These are phyloP conservation scores for Mionectes macconnelli DNA, from an alignment of 2,113 vertebrate genomes.

Conservation along the genomic window DNA sequence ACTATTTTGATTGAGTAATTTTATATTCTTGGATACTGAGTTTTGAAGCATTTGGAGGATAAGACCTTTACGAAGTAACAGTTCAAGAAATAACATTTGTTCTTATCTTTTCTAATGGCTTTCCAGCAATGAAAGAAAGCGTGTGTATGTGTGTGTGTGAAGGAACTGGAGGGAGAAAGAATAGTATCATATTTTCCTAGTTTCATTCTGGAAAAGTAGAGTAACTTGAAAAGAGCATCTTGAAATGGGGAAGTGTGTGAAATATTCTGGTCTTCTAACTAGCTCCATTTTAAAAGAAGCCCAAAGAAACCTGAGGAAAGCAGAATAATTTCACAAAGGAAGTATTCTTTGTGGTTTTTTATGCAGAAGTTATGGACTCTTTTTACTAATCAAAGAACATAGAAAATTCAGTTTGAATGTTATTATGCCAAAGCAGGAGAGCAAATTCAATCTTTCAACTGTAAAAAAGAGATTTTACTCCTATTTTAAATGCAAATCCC, in stretches of 20 bases:
- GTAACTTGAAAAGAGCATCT: background rate
- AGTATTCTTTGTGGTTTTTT: background rate
- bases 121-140: background rate
- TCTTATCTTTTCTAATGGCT: background rate
- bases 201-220: background rate
- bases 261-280: background rate
- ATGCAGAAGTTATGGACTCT: background rate
- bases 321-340: constrained; percentile 43
- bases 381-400: constrained; percentile 47
- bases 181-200: background rate
- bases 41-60: background rate
- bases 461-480: constrained; percentile 43
- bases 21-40: background rate
- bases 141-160: background rate
- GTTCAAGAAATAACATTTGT: background rate
- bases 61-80: background rate
- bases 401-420: constrained; percentile 49
- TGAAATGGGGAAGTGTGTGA: background rate
- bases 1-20: background rate
- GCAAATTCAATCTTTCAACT: constrained; percentile 37
- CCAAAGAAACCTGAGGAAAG: background rate
- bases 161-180: background rate
- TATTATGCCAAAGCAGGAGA: constrained; percentile 36
- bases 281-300: background rate
- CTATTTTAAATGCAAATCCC: constrained; percentile 55